Conservation (phyloP, 1,140 invertebrate species). For the Ceratosolen solmsi region DNA sequence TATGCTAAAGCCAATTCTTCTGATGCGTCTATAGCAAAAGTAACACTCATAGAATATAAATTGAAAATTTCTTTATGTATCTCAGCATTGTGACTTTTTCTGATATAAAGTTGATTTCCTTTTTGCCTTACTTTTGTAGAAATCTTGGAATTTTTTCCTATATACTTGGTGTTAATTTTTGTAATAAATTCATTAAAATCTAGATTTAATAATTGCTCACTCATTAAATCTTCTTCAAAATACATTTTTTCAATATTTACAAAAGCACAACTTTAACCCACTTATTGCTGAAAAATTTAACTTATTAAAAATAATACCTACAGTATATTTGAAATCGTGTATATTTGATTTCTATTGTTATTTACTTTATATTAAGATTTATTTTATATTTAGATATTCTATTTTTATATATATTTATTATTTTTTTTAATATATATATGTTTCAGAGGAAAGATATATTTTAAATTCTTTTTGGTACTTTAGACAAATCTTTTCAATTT, state of each 20-base stretch:
- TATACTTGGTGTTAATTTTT: neutral
- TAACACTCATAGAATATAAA: slow-evolving; percentile 78
- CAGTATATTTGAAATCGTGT: too few relatives aligned
- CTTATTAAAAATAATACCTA: neutral
- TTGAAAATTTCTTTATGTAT: slow-evolving; percentile 28
- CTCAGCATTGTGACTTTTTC: neutral
- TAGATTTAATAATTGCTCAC: neutral
- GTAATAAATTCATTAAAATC: neutral
- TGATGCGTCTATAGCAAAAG: slow-evolving; percentile 74
- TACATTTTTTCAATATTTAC: neutral
- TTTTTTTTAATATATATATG: too few relatives aligned
- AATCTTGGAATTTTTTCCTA: neutral
- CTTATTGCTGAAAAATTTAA: neutral
- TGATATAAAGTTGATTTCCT: slow-evolving; percentile 28
- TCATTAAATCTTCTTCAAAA: neutral
- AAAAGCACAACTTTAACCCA: neutral
- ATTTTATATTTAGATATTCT: too few relatives aligned
- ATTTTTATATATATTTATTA: too few relatives aligned
- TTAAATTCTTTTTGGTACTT: too few relatives aligned
- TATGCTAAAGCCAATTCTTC: slow-evolving; percentile 77
- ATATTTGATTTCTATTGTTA: too few relatives aligned
- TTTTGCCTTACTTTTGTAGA: neutral
- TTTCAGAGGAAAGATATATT: too few relatives aligned
- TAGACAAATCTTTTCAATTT: too few relatives aligned
- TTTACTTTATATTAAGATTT: too few relatives aligned